phyloP scores from a whole-genome alignment of 2,797 vertebrate genomes.

The Octomys mimax region DNA sequence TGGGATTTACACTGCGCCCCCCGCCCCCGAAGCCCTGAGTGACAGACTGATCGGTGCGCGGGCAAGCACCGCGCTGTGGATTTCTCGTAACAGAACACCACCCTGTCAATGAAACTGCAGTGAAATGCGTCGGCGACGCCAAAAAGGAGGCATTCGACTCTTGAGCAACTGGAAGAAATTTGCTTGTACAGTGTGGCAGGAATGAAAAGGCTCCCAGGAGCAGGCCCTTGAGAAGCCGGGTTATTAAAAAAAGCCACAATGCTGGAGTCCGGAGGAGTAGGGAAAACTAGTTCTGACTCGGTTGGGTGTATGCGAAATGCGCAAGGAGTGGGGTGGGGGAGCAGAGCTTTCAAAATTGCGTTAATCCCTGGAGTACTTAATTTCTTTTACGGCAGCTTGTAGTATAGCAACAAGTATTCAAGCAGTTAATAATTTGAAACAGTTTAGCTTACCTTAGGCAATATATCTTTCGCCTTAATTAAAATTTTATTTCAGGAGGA shows the following conservation, averaged over 20 bases:
- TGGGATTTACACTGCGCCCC: conserved; percentile 96
- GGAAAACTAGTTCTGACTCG: conserved; percentile 96
- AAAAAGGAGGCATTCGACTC: conserved; percentile 95
- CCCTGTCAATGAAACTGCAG: conserved; percentile 97
- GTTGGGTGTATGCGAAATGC: conserved; percentile 95
- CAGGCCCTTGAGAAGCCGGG: conserved; percentile 95
- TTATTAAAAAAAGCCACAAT: conserved; percentile 99
- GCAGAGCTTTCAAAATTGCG: conserved; percentile 94
- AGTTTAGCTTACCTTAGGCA: conserved; percentile 90
- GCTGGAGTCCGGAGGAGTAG: conserved; percentile 95
- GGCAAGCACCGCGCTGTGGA: conserved; percentile 97
- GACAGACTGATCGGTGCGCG: conserved; percentile 99
- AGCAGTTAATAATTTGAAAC: conserved; percentile 92
- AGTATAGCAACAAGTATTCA: conserved; percentile 91
- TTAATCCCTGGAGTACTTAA: conserved; percentile 97
- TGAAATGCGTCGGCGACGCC: conserved; percentile 98
- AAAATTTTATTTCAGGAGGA: conserved; percentile 89
- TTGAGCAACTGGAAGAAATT: conserved; percentile 98
- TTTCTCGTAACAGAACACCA: conserved; percentile 98
- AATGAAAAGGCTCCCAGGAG: conserved; percentile 96
- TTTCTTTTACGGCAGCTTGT: conserved; percentile 91
- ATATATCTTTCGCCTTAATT: conserved; percentile 90
- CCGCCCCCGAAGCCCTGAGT: conserved; percentile 96
- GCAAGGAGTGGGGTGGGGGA: conserved; percentile 88
- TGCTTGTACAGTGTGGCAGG: conserved; percentile 94